Percentiles rank a stretch among this genome's conserved stretches.
phyloP scores from a whole-genome alignment of 2,113 vertebrate genomes.

The Rynchops niger region DNA sequence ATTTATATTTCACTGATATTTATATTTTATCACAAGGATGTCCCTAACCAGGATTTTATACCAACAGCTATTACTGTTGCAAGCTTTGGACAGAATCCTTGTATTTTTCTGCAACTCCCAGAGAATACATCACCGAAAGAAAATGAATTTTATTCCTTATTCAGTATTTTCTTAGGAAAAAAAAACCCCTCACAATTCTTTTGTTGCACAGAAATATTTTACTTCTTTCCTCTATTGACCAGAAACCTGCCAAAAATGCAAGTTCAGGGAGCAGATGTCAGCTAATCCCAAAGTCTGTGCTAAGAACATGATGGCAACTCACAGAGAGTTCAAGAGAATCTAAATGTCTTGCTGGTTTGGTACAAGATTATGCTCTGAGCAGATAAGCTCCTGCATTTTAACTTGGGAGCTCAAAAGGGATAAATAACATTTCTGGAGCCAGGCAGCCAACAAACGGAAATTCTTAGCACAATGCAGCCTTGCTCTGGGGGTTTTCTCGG shows the following conservation, averaged over 20 bases:
- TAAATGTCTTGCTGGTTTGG: constrained; percentile 18
- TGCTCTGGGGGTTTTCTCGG: background rate
- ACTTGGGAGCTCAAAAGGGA: constrained; percentile 36
- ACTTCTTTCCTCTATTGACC: background rate
- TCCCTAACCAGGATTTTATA: background rate
- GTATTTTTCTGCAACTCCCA: background rate
- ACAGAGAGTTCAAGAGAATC: background rate
- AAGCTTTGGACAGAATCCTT: background rate
- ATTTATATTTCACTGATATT: background rate
- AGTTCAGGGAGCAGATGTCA: constrained; percentile 39
- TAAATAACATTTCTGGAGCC: constrained; percentile 45
- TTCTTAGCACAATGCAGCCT: constrained; percentile 22
- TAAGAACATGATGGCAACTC: constrained; percentile 20
- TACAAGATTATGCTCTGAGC: constrained; percentile 22
- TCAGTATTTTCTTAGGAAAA: background rate
- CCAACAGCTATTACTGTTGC: background rate
- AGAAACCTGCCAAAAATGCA: background rate
- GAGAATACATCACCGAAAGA: background rate
- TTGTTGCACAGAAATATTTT: background rate
- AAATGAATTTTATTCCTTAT: background rate
- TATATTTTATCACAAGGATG: background rate
- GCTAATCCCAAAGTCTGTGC: constrained; percentile 36
- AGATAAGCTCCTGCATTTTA: constrained; percentile 50
- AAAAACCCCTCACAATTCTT: background rate
- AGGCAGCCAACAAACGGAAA: constrained; percentile 39